phyloP scores from a whole-genome alignment of 1,140 invertebrate genomes.

The Pogonus chalceus region DNA sequence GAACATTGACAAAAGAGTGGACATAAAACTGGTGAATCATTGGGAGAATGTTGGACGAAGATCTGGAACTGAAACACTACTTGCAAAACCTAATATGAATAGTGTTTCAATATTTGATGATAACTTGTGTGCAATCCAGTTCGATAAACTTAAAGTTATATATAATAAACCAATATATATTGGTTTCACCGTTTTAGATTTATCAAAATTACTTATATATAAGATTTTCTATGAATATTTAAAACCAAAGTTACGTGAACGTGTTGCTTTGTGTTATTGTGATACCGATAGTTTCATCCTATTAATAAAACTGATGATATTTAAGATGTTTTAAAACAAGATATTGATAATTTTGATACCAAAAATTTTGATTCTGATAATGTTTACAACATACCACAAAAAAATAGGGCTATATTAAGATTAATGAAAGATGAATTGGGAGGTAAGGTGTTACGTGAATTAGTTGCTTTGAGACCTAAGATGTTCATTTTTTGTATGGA shows the following conservation, averaged over 20 bases:
- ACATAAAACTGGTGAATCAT: conserved; percentile 31
- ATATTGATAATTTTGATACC: conserved; percentile 10
- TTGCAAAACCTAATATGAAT: conserved; percentile 34
- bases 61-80: conserved; percentile 27
- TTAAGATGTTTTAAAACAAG: conserved; percentile 3
- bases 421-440: conserved; percentile 37
- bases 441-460: conserved; percentile 24
- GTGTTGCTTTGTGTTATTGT: conserved; percentile 6
- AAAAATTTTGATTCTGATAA: conserved; percentile 7
- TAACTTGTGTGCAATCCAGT: conserved; percentile 29
- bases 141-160: conserved; percentile 22
- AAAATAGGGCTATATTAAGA: conserved; percentile 35
- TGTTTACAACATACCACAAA: conserved; percentile 5
- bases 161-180: conserved; percentile 32
- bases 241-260: conserved; percentile 15
- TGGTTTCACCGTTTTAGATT: conserved; percentile 30
- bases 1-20: conserved; percentile 36
- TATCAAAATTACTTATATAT: conserved; percentile 31
- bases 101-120: conserved; percentile 27
- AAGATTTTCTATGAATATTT: conserved; percentile 28
- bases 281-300: conserved; percentile 13
- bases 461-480: conserved; percentile 30
- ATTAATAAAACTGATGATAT: conserved; percentile 11
- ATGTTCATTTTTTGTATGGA: conserved; percentile 20
- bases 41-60: conserved; percentile 24